A percentile compares a stretch with the other conserved stretches of the same genome.
Conservation (phyloP, 92 coral and sea anemone species). For the Umimayanthus kanabou region DNA sequence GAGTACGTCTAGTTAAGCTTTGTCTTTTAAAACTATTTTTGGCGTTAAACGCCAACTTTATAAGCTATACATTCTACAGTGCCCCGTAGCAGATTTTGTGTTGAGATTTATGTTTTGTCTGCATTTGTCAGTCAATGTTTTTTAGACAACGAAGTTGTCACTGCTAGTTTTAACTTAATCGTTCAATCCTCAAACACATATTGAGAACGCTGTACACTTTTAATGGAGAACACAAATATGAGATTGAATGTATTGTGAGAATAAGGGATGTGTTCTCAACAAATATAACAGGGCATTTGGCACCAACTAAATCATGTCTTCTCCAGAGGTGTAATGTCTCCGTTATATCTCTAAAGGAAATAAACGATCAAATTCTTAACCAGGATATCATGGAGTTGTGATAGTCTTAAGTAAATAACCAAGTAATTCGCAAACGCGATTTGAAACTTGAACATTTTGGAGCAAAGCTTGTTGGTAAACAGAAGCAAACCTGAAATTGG, state of each 20-base stretch:
- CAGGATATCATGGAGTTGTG: slow-evolving; percentile 64
- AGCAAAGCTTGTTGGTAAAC: slow-evolving; percentile 37
- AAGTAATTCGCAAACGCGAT: slow-evolving; percentile 10
- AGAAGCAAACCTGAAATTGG: slow-evolving; percentile 45
- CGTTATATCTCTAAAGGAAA: slow-evolving; percentile 36
- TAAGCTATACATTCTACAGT: slow-evolving; percentile 14
- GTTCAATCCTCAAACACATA: slow-evolving; percentile 39
- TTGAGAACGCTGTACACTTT: slow-evolving; percentile 44
- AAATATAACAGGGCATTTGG: slow-evolving; percentile 18
- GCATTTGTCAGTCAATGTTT: slow-evolving; percentile 44
- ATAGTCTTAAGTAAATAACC: slow-evolving; percentile 57
- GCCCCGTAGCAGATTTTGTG: slow-evolving; percentile 32
- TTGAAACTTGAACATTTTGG: slow-evolving; percentile 1
- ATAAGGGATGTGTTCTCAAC: slow-evolving; percentile 30
- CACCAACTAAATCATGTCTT: slow-evolving; percentile 34
- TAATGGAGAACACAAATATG: slow-evolving; percentile 25
- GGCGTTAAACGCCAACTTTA: slow-evolving; percentile 84
- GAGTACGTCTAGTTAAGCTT: slow-evolving; percentile 54
- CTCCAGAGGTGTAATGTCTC: slow-evolving; percentile 42
- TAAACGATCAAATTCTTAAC: slow-evolving; percentile 56
- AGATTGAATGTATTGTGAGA: slow-evolving; percentile 13
- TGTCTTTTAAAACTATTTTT: slow-evolving; percentile 48
- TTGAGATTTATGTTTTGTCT: slow-evolving; percentile 47
- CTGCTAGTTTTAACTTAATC: slow-evolving; percentile 53
- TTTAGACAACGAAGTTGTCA: slow-evolving; percentile 71